A percentile compares a stretch with the other conserved stretches of the same genome.
Evolutionary conservation across 2,797 vertebrate species (phyloP).

Genomic region (Acipenser oxyrinchus): DNA sequence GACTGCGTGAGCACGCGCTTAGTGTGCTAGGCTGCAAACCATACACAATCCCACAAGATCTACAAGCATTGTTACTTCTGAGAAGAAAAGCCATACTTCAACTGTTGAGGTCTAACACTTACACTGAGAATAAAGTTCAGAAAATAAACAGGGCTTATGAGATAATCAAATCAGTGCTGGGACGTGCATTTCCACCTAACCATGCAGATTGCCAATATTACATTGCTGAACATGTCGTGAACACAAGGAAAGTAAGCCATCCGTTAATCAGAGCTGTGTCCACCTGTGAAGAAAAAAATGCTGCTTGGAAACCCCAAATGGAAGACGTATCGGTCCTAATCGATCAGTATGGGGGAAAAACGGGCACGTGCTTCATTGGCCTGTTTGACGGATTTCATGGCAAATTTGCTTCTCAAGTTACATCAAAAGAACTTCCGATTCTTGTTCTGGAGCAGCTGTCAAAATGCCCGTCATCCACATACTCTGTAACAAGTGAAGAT

Average conservation of each 20-base stretch:
- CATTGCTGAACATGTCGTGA: neutral
- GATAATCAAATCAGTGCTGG: conserved; percentile 30
- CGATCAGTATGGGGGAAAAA: conserved; percentile 39
- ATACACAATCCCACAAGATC: no score
- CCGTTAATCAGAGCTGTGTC: conserved; percentile 40
- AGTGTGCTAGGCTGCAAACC: no score
- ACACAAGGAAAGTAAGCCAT: conserved; percentile 21
- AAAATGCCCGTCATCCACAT: conserved; percentile 32
- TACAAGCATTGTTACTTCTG: neutral
- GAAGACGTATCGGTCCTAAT: conserved; percentile 38
- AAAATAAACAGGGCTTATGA: conserved; percentile 37
- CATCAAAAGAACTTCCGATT: conserved; percentile 45
- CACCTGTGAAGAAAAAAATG: conserved; percentile 47
- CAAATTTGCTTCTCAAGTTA: conserved; percentile 33
- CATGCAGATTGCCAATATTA: neutral
- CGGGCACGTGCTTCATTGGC: conserved; percentile 44
- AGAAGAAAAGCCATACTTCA: conserved; percentile 7
- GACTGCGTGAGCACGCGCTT: no score
- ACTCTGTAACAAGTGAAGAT: conserved; percentile 33
- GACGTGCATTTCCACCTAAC: neutral
- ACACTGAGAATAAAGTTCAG: conserved; percentile 8
- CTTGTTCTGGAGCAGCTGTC: conserved; percentile 49
- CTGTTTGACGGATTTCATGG: conserved; percentile 43
- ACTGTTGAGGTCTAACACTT: neutral
- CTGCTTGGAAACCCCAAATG: conserved; percentile 36